These are phyloP conservation scores for Aplysia californica DNA, from an alignment of 1,140 invertebrate genomes.

Conservation along the genomic window DNA sequence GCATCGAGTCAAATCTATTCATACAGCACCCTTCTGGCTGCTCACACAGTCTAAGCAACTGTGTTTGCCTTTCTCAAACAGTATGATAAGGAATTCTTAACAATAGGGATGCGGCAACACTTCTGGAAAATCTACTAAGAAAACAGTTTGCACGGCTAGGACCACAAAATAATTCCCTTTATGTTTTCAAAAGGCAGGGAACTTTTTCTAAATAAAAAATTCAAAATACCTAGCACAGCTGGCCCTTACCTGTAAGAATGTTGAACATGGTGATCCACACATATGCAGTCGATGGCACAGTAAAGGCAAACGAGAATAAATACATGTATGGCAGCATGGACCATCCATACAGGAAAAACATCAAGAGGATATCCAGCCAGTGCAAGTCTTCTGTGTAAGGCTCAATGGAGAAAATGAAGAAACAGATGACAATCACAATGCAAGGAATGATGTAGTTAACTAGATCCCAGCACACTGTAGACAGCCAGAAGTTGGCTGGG, in stretches of 20 bases:
- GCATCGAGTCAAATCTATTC: no score
- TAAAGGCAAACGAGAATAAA: conserved; percentile 60
- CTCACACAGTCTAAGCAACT: no score
- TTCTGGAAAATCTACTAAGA: neutral
- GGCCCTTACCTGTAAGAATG: conserved; percentile 54
- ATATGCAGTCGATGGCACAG: conserved; percentile 59
- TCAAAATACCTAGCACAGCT: neutral
- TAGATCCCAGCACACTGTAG: conserved; percentile 79
- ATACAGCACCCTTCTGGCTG: no score
- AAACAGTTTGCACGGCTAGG: neutral
- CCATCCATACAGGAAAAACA: conserved; percentile 68
- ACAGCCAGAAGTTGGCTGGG: conserved; percentile 78
- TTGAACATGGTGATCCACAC: conserved; percentile 60
- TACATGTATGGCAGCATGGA: conserved; percentile 62
- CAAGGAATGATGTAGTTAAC: conserved; percentile 62
- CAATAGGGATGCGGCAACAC: no score
- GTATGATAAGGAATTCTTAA: neutral
- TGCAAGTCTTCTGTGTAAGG: conserved; percentile 64
- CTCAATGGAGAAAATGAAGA: conserved; percentile 56
- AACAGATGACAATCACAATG: conserved; percentile 49
- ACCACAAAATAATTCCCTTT: no score
- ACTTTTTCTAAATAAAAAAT: no score
- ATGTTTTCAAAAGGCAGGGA: no score
- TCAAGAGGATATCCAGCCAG: conserved; percentile 64
- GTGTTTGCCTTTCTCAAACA: neutral